Evolutionary conservation across 2,888 invertebrate genomes (phyloP).

Genomic region (Cataglyphis altisquamis): DNA sequence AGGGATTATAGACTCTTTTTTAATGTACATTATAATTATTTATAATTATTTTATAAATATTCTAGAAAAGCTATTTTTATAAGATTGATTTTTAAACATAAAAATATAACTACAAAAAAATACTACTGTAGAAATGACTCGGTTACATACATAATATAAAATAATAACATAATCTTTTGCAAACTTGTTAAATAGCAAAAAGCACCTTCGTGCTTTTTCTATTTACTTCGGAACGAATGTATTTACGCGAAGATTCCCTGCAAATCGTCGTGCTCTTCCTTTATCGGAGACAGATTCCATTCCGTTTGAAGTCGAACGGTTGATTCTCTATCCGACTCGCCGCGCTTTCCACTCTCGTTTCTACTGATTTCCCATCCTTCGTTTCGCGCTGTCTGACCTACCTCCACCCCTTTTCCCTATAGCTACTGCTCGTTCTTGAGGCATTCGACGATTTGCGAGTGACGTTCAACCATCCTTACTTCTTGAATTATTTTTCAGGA

Average conservation of each 20-base stretch:
- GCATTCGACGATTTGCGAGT: neutral
- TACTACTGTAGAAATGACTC: neutral
- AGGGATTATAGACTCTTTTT: neutral
- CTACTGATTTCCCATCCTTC: conserved; percentile 13
- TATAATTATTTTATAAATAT: neutral
- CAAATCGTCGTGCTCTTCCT: conserved; percentile 2
- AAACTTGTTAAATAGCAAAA: neutral
- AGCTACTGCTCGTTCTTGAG: neutral
- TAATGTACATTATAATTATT: neutral
- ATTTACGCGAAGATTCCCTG: neutral
- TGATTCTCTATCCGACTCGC: conserved; percentile 23
- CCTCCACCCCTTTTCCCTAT: neutral
- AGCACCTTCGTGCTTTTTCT: neutral
- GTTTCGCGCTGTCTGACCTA: neutral
- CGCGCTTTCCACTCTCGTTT: conserved; percentile 19
- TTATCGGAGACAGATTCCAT: conserved; percentile 17
- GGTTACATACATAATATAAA: neutral
- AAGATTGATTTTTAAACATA: neutral
- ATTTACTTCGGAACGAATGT: neutral
- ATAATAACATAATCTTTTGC: neutral
- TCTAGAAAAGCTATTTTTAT: neutral
- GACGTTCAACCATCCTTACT: conserved; percentile 2
- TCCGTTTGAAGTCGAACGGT: conserved; percentile 34
- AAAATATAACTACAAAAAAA: neutral
- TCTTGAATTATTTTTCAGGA: conserved; percentile 81